A percentile compares a stretch with the other conserved stretches of the same genome.
Evolutionary conservation across 2,888 invertebrate genomes (phyloP).

Genomic region (Liopterus haemorrhoidalis): DNA sequence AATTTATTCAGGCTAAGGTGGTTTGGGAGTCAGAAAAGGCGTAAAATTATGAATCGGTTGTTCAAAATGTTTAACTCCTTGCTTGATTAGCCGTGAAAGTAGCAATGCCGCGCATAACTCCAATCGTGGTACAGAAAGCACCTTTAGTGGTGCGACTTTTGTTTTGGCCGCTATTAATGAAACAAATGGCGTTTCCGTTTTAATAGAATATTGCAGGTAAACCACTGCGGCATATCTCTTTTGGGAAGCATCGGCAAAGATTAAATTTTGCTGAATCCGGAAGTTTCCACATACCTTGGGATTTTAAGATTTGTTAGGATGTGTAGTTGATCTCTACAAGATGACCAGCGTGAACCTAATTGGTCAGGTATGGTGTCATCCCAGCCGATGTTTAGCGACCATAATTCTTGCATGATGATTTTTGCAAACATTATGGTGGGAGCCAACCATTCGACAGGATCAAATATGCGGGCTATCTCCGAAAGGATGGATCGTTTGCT

Average conservation of each 20-base stretch:
- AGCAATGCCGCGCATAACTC: constrained; percentile 3
- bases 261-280: too few relatives aligned
- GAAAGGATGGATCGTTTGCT: constrained; percentile 4
- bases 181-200: neutral
- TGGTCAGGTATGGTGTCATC: neutral
- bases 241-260: neutral
- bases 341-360: neutral
- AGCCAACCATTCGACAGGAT: neutral
- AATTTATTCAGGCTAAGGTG: too few relatives aligned
- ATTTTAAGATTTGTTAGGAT: neutral
- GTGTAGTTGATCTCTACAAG: neutral
- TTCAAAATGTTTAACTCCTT: too few relatives aligned
- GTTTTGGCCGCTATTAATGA: neutral
- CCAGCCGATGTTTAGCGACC: constrained; percentile 3
- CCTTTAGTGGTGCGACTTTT: constrained; percentile 6
- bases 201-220: neutral
- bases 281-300: neutral
- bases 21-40: too few relatives aligned
- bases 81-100: too few relatives aligned
- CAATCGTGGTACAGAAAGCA: neutral
- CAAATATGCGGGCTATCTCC: neutral
- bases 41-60: too few relatives aligned
- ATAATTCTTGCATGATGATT: constrained; percentile 1
- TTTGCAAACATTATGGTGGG: neutral
- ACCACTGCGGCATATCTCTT: neutral